These are phyloP conservation scores for Philopotamus ludificatus DNA, from an alignment of 1,140 invertebrate species.

Conservation along the genomic window DNA sequence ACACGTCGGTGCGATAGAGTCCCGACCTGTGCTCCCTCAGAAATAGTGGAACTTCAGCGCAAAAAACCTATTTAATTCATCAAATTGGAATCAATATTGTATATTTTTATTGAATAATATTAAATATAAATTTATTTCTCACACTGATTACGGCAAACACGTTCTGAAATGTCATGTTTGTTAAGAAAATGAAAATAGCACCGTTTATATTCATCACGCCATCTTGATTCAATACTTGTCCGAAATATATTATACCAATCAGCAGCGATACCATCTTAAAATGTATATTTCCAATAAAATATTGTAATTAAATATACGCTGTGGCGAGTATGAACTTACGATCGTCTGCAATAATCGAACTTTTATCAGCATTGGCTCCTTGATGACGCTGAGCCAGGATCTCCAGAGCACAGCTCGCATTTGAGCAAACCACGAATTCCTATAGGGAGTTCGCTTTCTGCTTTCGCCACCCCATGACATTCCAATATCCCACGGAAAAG, in stretches of 20 bases:
- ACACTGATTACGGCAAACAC: constrained; percentile 86
- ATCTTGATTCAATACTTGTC: constrained; percentile 79
- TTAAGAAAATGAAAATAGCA: constrained; percentile 88
- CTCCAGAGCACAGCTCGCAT: constrained; percentile 88
- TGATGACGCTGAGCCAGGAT: constrained; percentile 81
- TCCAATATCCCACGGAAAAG: constrained; percentile 46
- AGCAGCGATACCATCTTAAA: constrained; percentile 76
- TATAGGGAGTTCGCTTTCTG: constrained; percentile 64
- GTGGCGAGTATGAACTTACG: no score
- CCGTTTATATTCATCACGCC: constrained; percentile 96
- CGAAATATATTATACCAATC: constrained; percentile 86
- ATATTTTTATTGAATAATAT: constrained; percentile 1
- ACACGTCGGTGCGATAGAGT: constrained; percentile 90
- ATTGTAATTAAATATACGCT: no score
- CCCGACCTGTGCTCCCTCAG: constrained; percentile 87
- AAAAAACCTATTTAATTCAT: constrained; percentile 77
- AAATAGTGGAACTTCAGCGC: constrained; percentile 87
- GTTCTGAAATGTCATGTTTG: constrained; percentile 93
- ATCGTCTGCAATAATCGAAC: constrained; percentile 85
- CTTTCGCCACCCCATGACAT: constrained; percentile 46
- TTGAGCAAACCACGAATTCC: constrained; percentile 84
- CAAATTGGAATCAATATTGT: constrained; percentile 5
- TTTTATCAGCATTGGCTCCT: constrained; percentile 88
- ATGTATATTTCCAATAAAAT: no score
- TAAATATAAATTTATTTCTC: no score